Evolutionary conservation across 1,140 invertebrate genomes (phyloP).

Genomic region (Caenorhabditis briggsae): DNA sequence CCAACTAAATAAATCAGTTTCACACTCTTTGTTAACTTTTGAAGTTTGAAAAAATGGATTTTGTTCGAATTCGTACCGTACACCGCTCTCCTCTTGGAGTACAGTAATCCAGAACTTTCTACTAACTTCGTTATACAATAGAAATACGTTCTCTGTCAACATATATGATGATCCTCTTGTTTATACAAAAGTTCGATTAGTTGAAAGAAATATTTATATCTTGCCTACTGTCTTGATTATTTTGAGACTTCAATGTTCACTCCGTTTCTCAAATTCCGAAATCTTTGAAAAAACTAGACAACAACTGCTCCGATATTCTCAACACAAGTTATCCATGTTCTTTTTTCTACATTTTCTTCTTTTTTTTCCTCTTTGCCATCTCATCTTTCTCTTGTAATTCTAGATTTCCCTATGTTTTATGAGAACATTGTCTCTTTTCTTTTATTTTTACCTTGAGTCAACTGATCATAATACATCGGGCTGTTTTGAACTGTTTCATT

Average conservation of each 20-base stretch:
- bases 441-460: not conserved
- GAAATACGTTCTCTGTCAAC: too few relatives aligned
- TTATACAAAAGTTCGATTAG: too few relatives aligned
- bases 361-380: not conserved
- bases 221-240: too few relatives aligned
- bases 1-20: conserved; percentile 6
- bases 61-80: too few relatives aligned
- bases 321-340: not conserved
- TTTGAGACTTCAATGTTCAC: not conserved
- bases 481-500: not conserved
- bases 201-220: too few relatives aligned
- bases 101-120: too few relatives aligned
- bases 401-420: conserved; percentile 34
- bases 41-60: too few relatives aligned
- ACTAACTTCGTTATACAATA: too few relatives aligned
- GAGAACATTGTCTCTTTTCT: not conserved
- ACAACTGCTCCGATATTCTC: not conserved
- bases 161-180: too few relatives aligned
- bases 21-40: not conserved
- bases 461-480: conserved; percentile 8
- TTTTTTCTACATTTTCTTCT: not conserved
- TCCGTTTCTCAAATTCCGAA: not conserved
- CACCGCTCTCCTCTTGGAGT: too few relatives aligned
- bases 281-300: conserved; percentile 24
- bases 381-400: conserved; percentile 39